These are phyloP conservation scores for Acridotheres tristis DNA, from an alignment of 2,797 vertebrate genomes.

Conservation along the genomic window DNA sequence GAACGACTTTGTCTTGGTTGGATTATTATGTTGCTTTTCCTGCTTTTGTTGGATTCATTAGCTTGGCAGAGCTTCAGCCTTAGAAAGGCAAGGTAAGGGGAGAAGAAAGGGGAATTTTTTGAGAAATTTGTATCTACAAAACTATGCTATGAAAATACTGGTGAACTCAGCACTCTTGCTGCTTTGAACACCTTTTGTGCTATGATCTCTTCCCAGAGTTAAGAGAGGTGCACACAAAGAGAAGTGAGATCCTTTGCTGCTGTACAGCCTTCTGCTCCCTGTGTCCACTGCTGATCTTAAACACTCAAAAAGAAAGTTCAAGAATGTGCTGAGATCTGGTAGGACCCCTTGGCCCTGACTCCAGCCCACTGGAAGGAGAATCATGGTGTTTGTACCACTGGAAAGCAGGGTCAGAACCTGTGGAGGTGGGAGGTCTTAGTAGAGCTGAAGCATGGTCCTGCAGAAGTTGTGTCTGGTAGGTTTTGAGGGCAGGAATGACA, in stretches of 20 bases:
- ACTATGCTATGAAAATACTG: not conserved
- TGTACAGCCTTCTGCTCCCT: not conserved
- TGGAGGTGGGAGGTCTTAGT: not conserved
- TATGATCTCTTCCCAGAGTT: not conserved
- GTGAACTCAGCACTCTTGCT: not conserved
- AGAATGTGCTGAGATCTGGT: not conserved
- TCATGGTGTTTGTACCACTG: not conserved
- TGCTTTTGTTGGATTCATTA: constrained; percentile 3
- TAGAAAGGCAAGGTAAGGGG: not conserved
- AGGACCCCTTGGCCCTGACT: not conserved
- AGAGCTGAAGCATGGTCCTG: not conserved
- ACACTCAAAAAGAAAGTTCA: not conserved
- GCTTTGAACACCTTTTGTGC: not conserved
- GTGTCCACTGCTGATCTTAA: not conserved
- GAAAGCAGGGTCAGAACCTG: not conserved
- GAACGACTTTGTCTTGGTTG: constrained; percentile 35
- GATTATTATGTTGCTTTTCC: constrained; percentile 16
- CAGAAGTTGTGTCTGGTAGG: fast-evolving
- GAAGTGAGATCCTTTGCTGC: not conserved
- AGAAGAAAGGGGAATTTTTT: not conserved
- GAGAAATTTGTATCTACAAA: not conserved
- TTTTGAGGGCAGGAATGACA: not conserved
- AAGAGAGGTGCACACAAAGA: not conserved
- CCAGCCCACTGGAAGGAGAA: not conserved
- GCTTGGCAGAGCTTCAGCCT: not conserved